A percentile compares a stretch with the other conserved stretches of the same genome.
Evolutionary conservation across 53 echinoderm and acorn worm genomes (phyloP).

Genomic region (Paracentrotus lividus): DNA sequence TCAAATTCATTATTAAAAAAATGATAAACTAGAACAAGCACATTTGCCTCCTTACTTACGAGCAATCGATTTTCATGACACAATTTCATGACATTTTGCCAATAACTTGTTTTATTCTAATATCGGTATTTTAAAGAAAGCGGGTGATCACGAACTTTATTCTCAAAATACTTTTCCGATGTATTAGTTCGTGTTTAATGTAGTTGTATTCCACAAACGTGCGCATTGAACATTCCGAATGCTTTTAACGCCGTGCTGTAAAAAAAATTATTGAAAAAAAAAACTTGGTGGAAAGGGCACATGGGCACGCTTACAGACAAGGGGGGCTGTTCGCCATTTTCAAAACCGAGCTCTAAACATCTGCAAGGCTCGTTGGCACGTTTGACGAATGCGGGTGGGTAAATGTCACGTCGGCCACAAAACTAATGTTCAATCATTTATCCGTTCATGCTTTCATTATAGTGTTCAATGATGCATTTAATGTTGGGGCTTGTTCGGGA

Average conservation of each 20-base stretch:
- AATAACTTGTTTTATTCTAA: too few species aligned
- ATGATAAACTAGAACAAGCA: too few species aligned
- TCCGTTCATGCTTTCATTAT: constrained; percentile 16
- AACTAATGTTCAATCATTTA: constrained; percentile 47
- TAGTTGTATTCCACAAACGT: too few species aligned
- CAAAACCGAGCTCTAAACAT: background rate
- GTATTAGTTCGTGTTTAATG: background rate
- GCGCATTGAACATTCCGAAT: background rate
- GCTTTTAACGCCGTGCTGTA: background rate
- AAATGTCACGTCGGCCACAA: constrained; percentile 20
- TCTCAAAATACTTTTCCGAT: too few species aligned
- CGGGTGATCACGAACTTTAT: too few species aligned
- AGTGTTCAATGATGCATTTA: constrained; percentile 2
- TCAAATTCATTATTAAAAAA: too few species aligned
- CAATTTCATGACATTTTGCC: too few species aligned
- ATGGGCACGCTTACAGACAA: background rate
- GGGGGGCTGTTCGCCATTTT: background rate
- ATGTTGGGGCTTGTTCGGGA: background rate
- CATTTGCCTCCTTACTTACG: too few species aligned
- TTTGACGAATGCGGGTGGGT: background rate
- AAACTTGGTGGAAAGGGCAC: background rate
- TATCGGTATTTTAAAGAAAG: too few species aligned
- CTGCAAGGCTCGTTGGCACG: constrained; percentile 25
- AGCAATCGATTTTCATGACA: too few species aligned
- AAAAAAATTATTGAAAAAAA: too few species aligned